phyloP scores from a whole-genome alignment of 2,113 vertebrate genomes.

The Corythaeola cristata region DNA sequence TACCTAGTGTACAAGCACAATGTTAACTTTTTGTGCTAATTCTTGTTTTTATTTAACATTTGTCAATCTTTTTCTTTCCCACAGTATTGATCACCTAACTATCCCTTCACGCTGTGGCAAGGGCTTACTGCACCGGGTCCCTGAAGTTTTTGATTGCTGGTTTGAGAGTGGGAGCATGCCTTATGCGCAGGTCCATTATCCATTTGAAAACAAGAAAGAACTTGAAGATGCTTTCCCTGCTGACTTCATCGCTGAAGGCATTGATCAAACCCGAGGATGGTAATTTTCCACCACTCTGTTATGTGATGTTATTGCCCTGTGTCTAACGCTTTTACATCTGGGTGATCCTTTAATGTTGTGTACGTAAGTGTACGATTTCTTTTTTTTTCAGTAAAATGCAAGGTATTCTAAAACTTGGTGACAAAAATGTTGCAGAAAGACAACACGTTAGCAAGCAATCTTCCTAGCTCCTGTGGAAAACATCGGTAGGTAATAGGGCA shows the following conservation, averaged over 20 bases:
- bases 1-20: rapidly evolving
- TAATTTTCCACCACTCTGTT: neutral
- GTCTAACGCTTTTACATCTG: neutral
- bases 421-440: neutral
- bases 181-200: constrained; percentile 95
- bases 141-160: constrained; percentile 98
- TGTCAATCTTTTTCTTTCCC: neutral
- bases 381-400: neutral
- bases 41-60: neutral
- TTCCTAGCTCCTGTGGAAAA: neutral
- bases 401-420: neutral
- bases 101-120: constrained; percentile 89
- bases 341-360: neutral
- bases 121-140: constrained; percentile 80
- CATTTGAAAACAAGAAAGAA: constrained; percentile 89
- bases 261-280: constrained; percentile 98
- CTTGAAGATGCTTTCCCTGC: constrained; percentile 95
- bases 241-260: constrained; percentile 97
- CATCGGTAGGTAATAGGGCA: neutral
- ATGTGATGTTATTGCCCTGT: neutral
- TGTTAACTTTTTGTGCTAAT: neutral
- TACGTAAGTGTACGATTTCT: neutral
- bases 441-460: neutral
- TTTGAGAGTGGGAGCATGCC: constrained; percentile 99
- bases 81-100: constrained; percentile 85